Evolutionary conservation across 2,797 vertebrate genomes (phyloP).

Genomic region (Onychomys arenicola): DNA sequence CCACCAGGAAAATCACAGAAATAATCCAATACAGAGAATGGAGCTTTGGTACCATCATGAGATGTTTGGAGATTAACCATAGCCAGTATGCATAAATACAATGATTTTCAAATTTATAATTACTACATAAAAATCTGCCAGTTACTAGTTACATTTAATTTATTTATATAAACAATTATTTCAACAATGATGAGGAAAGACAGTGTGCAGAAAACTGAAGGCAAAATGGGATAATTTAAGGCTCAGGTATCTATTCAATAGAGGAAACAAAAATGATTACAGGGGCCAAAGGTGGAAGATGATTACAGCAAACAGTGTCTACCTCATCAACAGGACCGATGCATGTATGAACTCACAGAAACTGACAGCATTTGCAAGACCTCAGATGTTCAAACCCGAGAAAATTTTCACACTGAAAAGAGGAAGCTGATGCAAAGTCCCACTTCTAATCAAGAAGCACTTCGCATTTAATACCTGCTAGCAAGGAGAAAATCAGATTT

Average conservation of each 20-base stretch:
- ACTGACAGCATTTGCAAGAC: too few relatives aligned
- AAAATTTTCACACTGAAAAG: not conserved
- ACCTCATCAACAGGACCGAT: not conserved
- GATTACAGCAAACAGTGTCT: not conserved
- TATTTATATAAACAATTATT: not conserved
- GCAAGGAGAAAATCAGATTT: not conserved
- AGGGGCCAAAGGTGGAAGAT: not conserved
- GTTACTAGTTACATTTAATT: not conserved
- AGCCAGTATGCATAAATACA: not conserved
- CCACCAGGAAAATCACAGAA: not conserved
- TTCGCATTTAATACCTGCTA: too few relatives aligned
- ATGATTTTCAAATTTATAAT: not conserved
- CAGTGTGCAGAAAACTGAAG: not conserved
- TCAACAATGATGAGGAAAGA: not conserved
- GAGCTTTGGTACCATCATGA: not conserved
- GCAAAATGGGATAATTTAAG: not conserved
- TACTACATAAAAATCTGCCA: not conserved
- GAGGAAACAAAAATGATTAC: not conserved
- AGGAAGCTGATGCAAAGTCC: not conserved
- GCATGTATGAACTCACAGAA: not conserved
- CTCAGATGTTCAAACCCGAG: not conserved
- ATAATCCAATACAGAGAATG: constrained; percentile 5
- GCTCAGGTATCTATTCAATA: not conserved
- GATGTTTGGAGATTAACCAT: not conserved
- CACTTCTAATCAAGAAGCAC: not conserved